Evolutionary conservation across 35 echinoderm and acorn worm genomes (phyloP), one percentile per base, ranked within the genome.

Genomic region (Ophiothrix spiculata): DNA sequence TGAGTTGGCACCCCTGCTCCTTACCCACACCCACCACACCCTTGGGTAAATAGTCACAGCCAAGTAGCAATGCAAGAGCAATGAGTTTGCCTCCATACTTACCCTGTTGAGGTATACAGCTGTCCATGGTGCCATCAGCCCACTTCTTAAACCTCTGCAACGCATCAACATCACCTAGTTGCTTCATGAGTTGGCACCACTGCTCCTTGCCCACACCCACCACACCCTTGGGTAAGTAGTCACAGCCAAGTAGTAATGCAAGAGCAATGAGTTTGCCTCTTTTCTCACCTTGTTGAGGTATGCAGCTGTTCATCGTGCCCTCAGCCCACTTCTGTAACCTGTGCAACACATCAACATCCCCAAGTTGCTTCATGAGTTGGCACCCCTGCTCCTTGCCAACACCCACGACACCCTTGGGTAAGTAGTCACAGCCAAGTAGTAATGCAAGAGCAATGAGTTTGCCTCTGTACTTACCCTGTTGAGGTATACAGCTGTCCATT

Each of bases 391-490:
- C 87, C 60, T 94, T 94, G 1, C 96, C 96, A 37, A 99, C 54
- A 1, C 94, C 88, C 39, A 73, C 39, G 1, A 99, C 96, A 38
- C 96, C 96, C 39, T 89, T 91, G 10, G 96, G 92, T 3, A 90
- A 49, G 40, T 91, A 99, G 77, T 99, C 96, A 87, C 96, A 99
- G 0, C 96, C 96, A 8, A 99, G 87, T 2, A 99, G 60, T 6
- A 99, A 40, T 13, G 85, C 89, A 0, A 99, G 84, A 31, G 92
- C 96, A 16, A 99, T 81, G 1, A 95, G 89, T 36, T 69, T 84
- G 13, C 29, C 80, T 81, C 14, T 83, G 73, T 95, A n/a, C n/a
- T n/a, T n/a, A n/a, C n/a, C n/a, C n/a, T n/a, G n/a, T n/a, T n/a
- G n/a, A n/a, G n/a, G n/a, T n/a, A n/a, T n/a, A n/a, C n/a, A n/a